phyloP scores from a whole-genome alignment of 2,888 invertebrate species.

The Drosophila stalkeri region DNA sequence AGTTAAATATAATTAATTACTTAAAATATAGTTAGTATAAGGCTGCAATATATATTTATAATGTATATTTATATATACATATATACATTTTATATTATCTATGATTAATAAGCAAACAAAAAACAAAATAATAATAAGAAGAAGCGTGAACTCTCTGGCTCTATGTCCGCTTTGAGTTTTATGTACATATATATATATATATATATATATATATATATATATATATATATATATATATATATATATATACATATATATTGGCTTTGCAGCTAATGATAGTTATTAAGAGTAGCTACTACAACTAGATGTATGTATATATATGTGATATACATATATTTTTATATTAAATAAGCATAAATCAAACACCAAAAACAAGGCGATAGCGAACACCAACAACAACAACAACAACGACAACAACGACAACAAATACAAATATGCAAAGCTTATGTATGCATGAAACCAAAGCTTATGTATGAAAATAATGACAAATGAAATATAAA shows the following conservation, averaged over 20 bases:
- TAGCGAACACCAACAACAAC: slow-evolving; percentile 38
- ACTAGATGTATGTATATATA: neutral
- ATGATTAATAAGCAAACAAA: neutral
- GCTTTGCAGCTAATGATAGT: slow-evolving; percentile 17
- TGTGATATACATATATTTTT: neutral
- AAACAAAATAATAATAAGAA: neutral
- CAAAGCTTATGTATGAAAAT: slow-evolving; percentile 22
- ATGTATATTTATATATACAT: neutral
- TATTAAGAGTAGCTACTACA: slow-evolving; percentile 8
- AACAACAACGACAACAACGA: slow-evolving; percentile 28
- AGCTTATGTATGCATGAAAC: slow-evolving; percentile 7
- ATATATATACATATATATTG: slow-evolving; percentile 4
- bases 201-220: slow-evolving; percentile 3
- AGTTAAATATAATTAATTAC: slow-evolving; percentile 5
- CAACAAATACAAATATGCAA: slow-evolving; percentile 25
- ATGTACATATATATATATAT: slow-evolving; percentile 5
- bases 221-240: slow-evolving; percentile 5
- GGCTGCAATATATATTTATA: neutral
- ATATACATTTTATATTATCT: neutral
- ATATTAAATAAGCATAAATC: slow-evolving; percentile 7
- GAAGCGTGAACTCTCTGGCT: neutral
- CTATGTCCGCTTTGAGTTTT: neutral
- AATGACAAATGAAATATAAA: slow-evolving; percentile 11
- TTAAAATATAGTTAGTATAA: neutral
- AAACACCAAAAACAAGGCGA: slow-evolving; percentile 22